Evolutionary conservation across 1,140 invertebrate genomes (phyloP).

Genomic region (Tetragnatha versicolor): DNA sequence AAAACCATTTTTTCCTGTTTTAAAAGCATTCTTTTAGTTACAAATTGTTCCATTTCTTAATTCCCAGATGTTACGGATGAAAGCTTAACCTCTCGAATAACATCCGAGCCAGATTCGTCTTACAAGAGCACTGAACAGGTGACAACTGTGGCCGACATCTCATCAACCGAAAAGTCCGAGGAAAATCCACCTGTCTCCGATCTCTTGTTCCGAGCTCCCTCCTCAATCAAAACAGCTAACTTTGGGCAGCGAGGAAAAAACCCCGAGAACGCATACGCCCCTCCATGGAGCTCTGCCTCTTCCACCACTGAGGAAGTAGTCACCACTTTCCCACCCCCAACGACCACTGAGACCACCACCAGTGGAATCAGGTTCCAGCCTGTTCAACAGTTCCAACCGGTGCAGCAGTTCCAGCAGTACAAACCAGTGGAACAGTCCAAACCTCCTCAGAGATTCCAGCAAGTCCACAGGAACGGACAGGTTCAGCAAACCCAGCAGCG

Average conservation of each 20-base stretch:
- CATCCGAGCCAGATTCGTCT: conserved; percentile 1
- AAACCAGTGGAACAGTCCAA: neutral
- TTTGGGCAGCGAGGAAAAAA: conserved; percentile 21
- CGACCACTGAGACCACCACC: conserved; percentile 2
- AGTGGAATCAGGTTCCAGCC: neutral
- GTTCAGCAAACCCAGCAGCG: neutral
- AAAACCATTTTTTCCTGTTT: neutral
- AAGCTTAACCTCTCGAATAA: conserved; percentile 9
- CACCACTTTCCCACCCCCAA: neutral
- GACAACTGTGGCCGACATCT: neutral
- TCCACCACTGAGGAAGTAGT: neutral
- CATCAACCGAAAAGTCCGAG: neutral
- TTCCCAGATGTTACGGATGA: neutral
- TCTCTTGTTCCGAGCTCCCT: conserved; percentile 19
- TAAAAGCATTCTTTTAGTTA: neutral
- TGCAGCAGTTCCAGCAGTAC: neutral
- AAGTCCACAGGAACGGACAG: conserved; percentile 9
- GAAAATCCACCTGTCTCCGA: neutral
- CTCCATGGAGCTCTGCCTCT: conserved; percentile 12
- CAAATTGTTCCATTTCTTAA: neutral
- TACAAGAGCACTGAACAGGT: conserved; percentile 9
- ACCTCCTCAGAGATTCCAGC: neutral
- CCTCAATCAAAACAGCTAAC: conserved; percentile 34
- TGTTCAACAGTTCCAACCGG: neutral
- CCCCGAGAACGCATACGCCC: conserved; percentile 24